phyloP scores from a whole-genome alignment of 2,113 vertebrate species.

The Leucopsar rothschildi region DNA sequence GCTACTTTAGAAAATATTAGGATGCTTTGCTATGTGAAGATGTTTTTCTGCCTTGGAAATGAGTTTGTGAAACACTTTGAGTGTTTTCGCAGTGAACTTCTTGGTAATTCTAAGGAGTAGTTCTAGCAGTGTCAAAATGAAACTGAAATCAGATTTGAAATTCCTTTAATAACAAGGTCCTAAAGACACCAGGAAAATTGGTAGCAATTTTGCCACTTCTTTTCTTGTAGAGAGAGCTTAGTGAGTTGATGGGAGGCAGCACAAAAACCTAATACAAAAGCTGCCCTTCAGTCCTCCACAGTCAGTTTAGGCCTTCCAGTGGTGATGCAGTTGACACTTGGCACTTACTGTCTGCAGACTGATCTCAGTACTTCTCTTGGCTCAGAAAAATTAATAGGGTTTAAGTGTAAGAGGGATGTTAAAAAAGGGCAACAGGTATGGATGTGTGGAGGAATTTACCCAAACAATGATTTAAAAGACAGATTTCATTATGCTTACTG shows the following conservation, averaged over 20 bases:
- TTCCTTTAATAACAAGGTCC: neutral
- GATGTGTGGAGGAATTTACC: neutral
- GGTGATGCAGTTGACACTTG: neutral
- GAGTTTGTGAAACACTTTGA: neutral
- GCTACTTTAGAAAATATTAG: neutral
- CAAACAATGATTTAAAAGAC: neutral
- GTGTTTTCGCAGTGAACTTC: neutral
- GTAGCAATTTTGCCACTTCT: neutral
- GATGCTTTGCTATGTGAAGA: neutral
- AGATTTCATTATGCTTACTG: neutral
- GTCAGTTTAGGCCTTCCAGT: neutral
- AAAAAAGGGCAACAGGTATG: neutral
- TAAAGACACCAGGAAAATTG: neutral
- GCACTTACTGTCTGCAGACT: neutral
- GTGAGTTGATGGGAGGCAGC: neutral
- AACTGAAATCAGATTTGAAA: neutral
- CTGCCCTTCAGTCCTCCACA: neutral
- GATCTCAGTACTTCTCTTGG: neutral
- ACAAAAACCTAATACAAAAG: neutral
- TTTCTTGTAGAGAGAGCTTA: neutral
- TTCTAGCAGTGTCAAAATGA: neutral
- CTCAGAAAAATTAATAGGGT: neutral
- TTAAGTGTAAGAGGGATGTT: neutral
- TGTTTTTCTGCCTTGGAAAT: neutral
- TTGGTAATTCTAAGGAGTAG: neutral